Conservation (phyloP, 2,797 vertebrate species). For the Ataeniobius toweri region DNA sequence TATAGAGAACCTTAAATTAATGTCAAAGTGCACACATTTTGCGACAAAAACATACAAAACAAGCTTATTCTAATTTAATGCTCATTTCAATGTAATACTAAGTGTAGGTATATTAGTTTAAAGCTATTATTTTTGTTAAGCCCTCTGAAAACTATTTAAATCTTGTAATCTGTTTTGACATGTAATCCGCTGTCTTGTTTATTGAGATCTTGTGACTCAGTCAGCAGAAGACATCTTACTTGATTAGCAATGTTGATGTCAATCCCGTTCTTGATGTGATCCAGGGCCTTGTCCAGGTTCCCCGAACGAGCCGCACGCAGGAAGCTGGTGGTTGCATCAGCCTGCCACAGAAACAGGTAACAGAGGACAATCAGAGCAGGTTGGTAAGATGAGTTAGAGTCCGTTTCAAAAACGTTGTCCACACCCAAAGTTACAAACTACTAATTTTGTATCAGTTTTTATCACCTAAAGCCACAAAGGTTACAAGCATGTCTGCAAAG, state of each 20-base stretch:
- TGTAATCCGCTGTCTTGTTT: slow-evolving; percentile 19
- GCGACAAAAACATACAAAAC: neutral
- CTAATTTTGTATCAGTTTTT: neutral
- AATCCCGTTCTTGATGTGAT: slow-evolving; percentile 94
- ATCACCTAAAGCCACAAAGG: neutral
- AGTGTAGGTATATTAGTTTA: neutral
- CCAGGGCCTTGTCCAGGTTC: slow-evolving; percentile 96
- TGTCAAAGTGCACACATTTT: neutral
- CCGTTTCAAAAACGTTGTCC: neutral
- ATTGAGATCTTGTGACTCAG: slow-evolving; percentile 7
- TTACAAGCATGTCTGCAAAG: neutral
- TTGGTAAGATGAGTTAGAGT: neutral
- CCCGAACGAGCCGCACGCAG: slow-evolving; percentile 94
- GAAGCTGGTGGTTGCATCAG: slow-evolving; percentile 93
- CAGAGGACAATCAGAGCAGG: neutral
- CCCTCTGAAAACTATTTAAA: slow-evolving; percentile 10
- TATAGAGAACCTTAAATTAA: neutral
- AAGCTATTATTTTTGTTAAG: neutral
- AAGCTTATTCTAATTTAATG: neutral
- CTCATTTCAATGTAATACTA: neutral
- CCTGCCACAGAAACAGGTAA: slow-evolving; percentile 71
- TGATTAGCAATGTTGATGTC: slow-evolving; percentile 96
- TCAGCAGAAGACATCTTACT: slow-evolving; percentile 72
- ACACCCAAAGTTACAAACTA: neutral
- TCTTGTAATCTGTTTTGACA: slow-evolving; percentile 14